Base-by-base conservation (phyloP, 2,113 vertebrate species). In the Syngnathus scovelli region DNA sequence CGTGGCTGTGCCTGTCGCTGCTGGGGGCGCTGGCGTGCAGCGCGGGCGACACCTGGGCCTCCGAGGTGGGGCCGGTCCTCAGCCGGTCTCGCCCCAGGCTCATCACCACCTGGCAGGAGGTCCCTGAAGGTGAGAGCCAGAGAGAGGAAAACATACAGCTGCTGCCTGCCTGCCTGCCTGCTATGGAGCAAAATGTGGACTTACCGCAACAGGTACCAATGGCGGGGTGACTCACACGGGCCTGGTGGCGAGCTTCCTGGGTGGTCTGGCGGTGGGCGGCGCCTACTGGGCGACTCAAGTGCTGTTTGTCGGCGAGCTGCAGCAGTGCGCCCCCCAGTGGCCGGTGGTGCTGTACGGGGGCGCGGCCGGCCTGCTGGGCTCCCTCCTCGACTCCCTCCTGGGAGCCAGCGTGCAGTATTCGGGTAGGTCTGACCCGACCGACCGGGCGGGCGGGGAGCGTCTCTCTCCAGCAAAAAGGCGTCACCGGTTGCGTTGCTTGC, bases 1-100 rank as follows among this genome's bases (percentile, higher is more conserved):
- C 95, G 1, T 99, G 97, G 97, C 94, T 99, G 93, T 96, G 95
- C 67, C 84, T 98, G 63, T 94, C 97, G n/a, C 91, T 99, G 38
- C 79, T 99, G 83, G 96, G 94, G 33, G 92, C 95, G 0, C 83
- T 98, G 60, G 93, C 95, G 2, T 93, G 93, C 86, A 94, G 90
- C 83, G 81, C 93, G 12, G 97, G 97, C 33, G 96, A 99, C 75
- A 98, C 96, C 0, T 98, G 97, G 97, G 94, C 96, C 63, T 98
- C 96, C 2, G 97, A 98, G 83, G 92, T 99, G 63, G 96, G 92
- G 38, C 92, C 92, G 0, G 90, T 95, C 56, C 85, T 96, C 61
- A 95, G 93, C 84, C 89, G 86, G 84, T 92, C 88, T 66, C 72
- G 84, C 7, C 97, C 96, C 7, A 91, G 92, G 49, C 91, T 98